A percentile compares a stretch with the other conserved stretches of the same genome.
These are phyloP conservation scores for Anoura caudifer DNA, from an alignment of 2,113 vertebrate species.

Conservation along the genomic window DNA sequence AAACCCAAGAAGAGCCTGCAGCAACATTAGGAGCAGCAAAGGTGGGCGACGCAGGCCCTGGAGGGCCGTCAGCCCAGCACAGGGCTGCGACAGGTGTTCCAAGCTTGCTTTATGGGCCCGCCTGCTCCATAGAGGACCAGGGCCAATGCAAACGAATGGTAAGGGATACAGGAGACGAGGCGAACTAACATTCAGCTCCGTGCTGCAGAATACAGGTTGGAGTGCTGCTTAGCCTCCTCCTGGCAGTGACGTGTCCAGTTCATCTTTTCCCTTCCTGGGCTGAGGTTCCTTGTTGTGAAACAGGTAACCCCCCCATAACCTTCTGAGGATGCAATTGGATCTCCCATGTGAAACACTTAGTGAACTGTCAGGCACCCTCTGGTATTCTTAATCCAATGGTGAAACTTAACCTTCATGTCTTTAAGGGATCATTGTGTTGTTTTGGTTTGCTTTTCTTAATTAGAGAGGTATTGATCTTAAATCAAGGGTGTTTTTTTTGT, in stretches of 20 bases:
- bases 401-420: not conserved
- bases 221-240: not conserved
- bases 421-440: not conserved
- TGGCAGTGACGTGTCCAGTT: not conserved
- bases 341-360: not conserved
- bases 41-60: not conserved
- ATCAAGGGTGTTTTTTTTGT: not conserved
- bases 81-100: fast-evolving
- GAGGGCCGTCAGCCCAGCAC: no score
- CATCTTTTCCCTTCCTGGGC: not conserved
- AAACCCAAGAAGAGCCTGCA: not conserved
- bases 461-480: not conserved
- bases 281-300: not conserved
- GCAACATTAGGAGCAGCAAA: fast-evolving
- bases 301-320: not conserved
- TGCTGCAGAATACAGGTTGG: not conserved
- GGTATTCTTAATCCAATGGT: not conserved
- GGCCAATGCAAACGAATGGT: not conserved
- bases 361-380: not conserved
- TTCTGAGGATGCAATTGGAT: not conserved
- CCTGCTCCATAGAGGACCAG: not conserved
- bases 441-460: not conserved
- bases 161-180: not conserved
- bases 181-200: not conserved
- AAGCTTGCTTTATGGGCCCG: not conserved